phyloP scores from a whole-genome alignment of 2,113 vertebrate species.

The Triplophysa tibetana region DNA sequence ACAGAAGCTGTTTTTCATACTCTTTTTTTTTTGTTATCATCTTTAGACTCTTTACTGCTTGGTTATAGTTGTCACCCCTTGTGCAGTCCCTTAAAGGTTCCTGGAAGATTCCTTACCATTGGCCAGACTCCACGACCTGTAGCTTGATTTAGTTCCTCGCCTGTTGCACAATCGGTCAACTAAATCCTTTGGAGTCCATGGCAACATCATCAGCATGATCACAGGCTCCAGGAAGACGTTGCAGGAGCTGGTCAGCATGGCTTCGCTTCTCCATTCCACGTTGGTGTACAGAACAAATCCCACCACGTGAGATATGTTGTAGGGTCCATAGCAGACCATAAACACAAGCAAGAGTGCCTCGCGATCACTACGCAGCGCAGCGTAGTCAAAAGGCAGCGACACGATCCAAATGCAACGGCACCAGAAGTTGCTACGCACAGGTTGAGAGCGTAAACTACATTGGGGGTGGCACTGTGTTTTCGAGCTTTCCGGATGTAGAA shows the following conservation, averaged over 20 bases:
- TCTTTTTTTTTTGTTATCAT: neutral
- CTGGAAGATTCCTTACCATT: neutral
- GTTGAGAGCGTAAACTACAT: slow-evolving; percentile 80
- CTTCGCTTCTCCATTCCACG: slow-evolving; percentile 67
- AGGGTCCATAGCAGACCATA: slow-evolving; percentile 78
- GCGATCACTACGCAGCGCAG: slow-evolving; percentile 73
- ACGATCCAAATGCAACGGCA: slow-evolving; percentile 71
- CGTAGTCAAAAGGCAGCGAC: slow-evolving; percentile 73
- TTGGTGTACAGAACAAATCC: slow-evolving; percentile 62
- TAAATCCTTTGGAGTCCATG: slow-evolving; percentile 58
- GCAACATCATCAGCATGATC: slow-evolving; percentile 76
- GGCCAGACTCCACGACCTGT: neutral
- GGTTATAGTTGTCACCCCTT: neutral
- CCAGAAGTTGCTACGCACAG: slow-evolving; percentile 72
- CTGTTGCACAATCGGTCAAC: slow-evolving; percentile 60
- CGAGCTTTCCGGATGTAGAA: slow-evolving; percentile 73
- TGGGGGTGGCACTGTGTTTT: slow-evolving; percentile 74
- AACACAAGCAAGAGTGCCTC: slow-evolving; percentile 74
- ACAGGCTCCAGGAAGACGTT: slow-evolving; percentile 79
- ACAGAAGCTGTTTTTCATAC: neutral
- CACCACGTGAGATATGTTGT: slow-evolving; percentile 77
- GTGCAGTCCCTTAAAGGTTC: neutral
- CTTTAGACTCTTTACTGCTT: slow-evolving; percentile 45
- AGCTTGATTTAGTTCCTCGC: slow-evolving; percentile 28
- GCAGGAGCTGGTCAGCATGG: slow-evolving; percentile 73